A percentile compares a stretch with the other conserved stretches of the same genome.
phyloP scores from a whole-genome alignment of 2,888 invertebrate genomes.

The Eilema griseolum region DNA sequence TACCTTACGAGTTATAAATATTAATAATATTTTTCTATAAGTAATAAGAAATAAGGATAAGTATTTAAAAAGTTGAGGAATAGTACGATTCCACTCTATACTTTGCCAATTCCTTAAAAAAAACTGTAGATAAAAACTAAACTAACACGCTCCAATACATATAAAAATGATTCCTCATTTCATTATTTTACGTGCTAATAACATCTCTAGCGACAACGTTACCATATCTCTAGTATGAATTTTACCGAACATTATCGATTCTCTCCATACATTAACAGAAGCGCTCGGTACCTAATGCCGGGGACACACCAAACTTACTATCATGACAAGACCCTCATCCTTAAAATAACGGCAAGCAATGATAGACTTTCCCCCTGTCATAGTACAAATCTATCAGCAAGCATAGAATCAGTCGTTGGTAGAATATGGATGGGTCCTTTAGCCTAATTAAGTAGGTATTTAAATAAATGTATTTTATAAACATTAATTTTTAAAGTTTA shows the following conservation, averaged over 20 bases:
- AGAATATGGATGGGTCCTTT: too few relatives aligned
- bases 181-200: background rate
- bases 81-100: background rate
- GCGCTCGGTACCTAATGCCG: background rate
- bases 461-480: background rate
- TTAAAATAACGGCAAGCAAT: background rate
- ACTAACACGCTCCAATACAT: background rate
- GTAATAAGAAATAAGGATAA: background rate
- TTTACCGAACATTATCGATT: background rate
- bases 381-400: background rate
- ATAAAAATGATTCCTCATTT: background rate
- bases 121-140: background rate
- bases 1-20: too few relatives aligned
- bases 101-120: background rate
- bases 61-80: background rate
- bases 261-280: background rate
- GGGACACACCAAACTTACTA: background rate
- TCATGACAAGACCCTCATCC: background rate
- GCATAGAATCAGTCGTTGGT: background rate
- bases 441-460: background rate
- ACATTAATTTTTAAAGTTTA: background rate
- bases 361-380: background rate
- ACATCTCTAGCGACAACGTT: background rate
- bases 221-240: background rate
- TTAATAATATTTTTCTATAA: too few relatives aligned